Percentiles rank a stretch among this genome's conserved stretches.
Evolutionary conservation across 2,797 vertebrate species (phyloP).

Genomic region (Ammospiza maritima): DNA sequence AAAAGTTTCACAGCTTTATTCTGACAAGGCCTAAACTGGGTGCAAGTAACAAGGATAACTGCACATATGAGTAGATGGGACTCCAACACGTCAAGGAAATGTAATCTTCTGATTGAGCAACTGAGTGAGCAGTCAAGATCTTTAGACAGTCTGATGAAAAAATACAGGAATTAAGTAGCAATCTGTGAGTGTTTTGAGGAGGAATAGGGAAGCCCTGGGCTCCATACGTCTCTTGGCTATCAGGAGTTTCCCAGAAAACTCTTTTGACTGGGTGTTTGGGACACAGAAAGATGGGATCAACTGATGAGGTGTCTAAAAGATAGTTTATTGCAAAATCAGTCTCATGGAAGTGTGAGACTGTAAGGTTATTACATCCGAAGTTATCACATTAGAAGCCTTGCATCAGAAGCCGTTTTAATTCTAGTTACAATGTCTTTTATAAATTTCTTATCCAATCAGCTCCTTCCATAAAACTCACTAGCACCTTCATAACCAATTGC

Average conservation of each 20-base stretch:
- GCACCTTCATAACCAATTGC: neutral
- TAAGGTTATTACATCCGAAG: neutral
- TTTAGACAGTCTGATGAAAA: neutral
- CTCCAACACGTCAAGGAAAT: neutral
- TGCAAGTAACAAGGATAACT: neutral
- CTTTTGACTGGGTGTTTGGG: neutral
- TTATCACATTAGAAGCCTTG: neutral
- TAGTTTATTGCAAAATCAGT: neutral
- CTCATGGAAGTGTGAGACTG: neutral
- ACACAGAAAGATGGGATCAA: neutral
- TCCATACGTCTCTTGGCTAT: fast-evolving
- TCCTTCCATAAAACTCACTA: neutral
- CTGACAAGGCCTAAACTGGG: neutral
- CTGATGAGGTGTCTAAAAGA: neutral
- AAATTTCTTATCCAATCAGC: neutral
- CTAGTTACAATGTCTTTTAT: neutral
- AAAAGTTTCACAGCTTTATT: neutral
- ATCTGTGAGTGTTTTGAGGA: neutral
- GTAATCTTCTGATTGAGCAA: fast-evolving
- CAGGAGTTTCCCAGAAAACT: neutral
- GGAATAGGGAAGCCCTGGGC: neutral
- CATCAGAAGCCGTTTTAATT: neutral
- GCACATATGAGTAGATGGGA: neutral
- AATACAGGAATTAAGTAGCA: neutral
- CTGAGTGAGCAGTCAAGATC: neutral